These are phyloP conservation scores for Cryptocephalus primarius DNA, from an alignment of 2,888 invertebrate species.

Conservation along the genomic window DNA sequence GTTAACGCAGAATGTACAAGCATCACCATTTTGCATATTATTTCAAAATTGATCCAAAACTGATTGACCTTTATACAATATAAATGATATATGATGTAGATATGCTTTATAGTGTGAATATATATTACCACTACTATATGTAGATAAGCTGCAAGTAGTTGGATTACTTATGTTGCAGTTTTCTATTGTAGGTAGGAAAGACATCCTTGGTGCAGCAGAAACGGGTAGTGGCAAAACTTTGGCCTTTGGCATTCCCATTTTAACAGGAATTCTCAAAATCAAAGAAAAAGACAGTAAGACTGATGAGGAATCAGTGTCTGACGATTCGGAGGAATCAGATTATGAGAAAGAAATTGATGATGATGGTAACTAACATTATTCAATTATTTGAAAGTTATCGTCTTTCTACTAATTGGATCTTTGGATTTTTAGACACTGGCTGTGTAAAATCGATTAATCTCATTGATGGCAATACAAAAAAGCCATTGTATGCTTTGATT, in stretches of 20 bases:
- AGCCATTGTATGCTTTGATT: slow-evolving; percentile 71
- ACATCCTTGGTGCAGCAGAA: slow-evolving; percentile 97
- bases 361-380: slow-evolving; percentile 13
- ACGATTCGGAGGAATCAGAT: slow-evolving; percentile 15
- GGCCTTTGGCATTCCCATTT: slow-evolving; percentile 91
- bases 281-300: slow-evolving; percentile 16
- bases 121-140: not conserved
- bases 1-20: no score
- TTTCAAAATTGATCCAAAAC: no score
- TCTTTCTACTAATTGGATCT: slow-evolving; percentile 7
- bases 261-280: slow-evolving; percentile 67
- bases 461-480: slow-evolving; percentile 34
- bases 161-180: not conserved
- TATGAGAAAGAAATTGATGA: slow-evolving; percentile 12
- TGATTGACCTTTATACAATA: not conserved
- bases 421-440: slow-evolving; percentile 40
- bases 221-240: slow-evolving; percentile 98
- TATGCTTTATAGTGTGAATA: not conserved
- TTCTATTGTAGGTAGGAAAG: slow-evolving; percentile 50
- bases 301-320: not conserved
- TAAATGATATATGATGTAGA: not conserved
- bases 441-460: slow-evolving; percentile 49
- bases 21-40: no score
- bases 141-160: no score
- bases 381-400: not conserved